Evolutionary conservation across 2,888 invertebrate genomes (phyloP).

Genomic region (Chalcis sispes): DNA sequence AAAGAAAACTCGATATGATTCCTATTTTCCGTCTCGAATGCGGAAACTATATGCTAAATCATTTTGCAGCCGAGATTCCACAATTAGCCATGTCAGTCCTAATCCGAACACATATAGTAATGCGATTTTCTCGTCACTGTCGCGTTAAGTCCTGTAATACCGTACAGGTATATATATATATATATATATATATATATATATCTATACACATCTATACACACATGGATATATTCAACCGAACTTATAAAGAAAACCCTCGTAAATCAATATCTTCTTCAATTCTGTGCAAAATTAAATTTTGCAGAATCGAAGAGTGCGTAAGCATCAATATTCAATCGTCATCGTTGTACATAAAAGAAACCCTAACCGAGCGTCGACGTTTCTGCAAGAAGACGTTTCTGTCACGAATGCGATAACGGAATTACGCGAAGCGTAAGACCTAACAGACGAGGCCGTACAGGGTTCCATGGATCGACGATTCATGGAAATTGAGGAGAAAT

Average conservation of each 20-base stretch:
- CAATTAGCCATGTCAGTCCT: conserved; percentile 13
- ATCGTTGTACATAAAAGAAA: too few relatives aligned
- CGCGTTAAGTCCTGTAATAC: conserved; percentile 18
- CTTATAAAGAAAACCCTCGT: neutral
- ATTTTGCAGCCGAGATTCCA: conserved; percentile 23
- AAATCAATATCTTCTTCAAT: neutral
- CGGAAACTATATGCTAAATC: conserved; percentile 8
- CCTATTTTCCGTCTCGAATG: too few relatives aligned
- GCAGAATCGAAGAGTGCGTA: neutral
- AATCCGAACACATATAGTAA: conserved; percentile 5
- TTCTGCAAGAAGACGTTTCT: neutral
- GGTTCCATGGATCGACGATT: conserved; percentile 8
- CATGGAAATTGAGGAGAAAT: conserved; percentile 17
- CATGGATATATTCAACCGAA: neutral
- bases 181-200: neutral
- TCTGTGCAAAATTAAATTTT: neutral
- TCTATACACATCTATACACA: neutral
- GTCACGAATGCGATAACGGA: conserved; percentile 4
- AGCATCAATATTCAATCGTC: too few relatives aligned
- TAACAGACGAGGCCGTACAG: neutral
- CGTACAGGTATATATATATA: too few relatives aligned
- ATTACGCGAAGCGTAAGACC: neutral
- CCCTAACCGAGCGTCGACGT: neutral
- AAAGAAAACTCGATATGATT: too few relatives aligned
- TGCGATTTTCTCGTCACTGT: conserved; percentile 48